A percentile compares a stretch with the other conserved stretches of the same genome.
Conservation (phyloP, 2,888 invertebrate genomes). For the Epinotia ramella region DNA sequence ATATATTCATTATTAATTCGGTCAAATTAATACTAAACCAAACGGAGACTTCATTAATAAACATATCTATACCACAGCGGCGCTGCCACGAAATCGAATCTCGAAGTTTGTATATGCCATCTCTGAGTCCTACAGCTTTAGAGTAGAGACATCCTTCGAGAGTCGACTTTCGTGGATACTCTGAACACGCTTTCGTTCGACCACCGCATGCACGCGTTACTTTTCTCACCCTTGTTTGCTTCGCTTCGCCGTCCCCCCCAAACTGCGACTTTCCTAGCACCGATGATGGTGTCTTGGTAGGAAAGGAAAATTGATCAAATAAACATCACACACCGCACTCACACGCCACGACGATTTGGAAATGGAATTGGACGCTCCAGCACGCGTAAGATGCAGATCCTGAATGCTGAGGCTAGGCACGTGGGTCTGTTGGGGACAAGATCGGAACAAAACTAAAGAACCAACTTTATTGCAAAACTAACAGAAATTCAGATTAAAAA, state of each 20-base stretch:
- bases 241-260: slow-evolving; percentile 62
- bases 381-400: slow-evolving; percentile 73
- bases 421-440: slow-evolving; percentile 1
- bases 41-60: not conserved
- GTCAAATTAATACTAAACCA: not conserved
- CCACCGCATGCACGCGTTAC: slow-evolving; percentile 48
- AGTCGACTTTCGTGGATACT: not conserved
- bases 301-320: slow-evolving; percentile 82
- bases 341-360: slow-evolving; percentile 67
- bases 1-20: not conserved
- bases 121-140: too few relatives aligned
- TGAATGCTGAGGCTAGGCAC: slow-evolving; percentile 25
- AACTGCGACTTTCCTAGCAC: slow-evolving; percentile 82
- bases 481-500: not conserved
- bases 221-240: slow-evolving; percentile 58
- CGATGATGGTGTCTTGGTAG: slow-evolving; percentile 81
- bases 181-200: slow-evolving; percentile 1
- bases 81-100: too few relatives aligned
- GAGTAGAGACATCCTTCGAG: too few relatives aligned
- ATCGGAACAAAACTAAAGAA: not conserved
- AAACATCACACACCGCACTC: slow-evolving; percentile 84
- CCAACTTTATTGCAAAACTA: not conserved
- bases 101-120: too few relatives aligned
- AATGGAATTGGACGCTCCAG: slow-evolving; percentile 60
- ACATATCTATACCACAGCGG: not conserved